These are phyloP conservation scores for Arothron firmamentum DNA, from an alignment of 2,113 vertebrate genomes.

Conservation along the genomic window DNA sequence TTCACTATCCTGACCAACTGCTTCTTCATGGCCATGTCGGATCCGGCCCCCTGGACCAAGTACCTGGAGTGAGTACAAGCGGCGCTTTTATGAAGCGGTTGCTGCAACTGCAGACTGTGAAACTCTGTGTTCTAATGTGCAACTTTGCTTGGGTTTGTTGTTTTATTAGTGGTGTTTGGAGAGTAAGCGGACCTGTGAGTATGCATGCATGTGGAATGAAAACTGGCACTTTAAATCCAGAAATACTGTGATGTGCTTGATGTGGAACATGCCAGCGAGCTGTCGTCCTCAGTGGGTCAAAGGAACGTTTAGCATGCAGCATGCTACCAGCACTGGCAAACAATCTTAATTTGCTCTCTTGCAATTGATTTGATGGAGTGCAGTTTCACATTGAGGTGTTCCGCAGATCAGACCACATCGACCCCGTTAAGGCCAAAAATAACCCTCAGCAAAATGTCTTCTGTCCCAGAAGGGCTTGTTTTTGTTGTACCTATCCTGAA, in stretches of 20 bases:
- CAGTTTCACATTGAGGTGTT: too few relatives aligned
- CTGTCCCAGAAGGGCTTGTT: too few relatives aligned
- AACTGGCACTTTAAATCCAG: slow-evolving; percentile 1
- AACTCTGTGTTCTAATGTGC: slow-evolving; percentile 54
- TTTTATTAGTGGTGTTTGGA: slow-evolving; percentile 60
- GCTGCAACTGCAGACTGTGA: slow-evolving; percentile 14
- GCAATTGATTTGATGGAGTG: not conserved
- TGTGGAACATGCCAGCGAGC: not conserved
- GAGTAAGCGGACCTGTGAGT: slow-evolving; percentile 61
- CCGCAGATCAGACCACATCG: too few relatives aligned
- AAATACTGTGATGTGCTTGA: slow-evolving; percentile 25
- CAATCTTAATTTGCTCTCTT: not conserved
- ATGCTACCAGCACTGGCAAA: slow-evolving; percentile 26
- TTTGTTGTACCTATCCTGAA: too few relatives aligned
- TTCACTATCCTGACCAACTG: slow-evolving; percentile 99
- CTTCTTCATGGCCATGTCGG: slow-evolving; percentile 96
- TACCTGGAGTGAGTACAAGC: slow-evolving; percentile 97
- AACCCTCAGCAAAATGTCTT: too few relatives aligned
- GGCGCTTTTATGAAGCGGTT: slow-evolving; percentile 1
- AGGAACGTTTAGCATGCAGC: slow-evolving; percentile 44
- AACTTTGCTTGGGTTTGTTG: slow-evolving; percentile 65
- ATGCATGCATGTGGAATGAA: slow-evolving; percentile 30
- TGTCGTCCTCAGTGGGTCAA: slow-evolving; percentile 2
- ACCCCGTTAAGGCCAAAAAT: too few relatives aligned
- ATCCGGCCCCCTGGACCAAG: slow-evolving; percentile 91